phyloP scores from a whole-genome alignment of 2,888 invertebrate species.

The Drosophila emarginata region DNA sequence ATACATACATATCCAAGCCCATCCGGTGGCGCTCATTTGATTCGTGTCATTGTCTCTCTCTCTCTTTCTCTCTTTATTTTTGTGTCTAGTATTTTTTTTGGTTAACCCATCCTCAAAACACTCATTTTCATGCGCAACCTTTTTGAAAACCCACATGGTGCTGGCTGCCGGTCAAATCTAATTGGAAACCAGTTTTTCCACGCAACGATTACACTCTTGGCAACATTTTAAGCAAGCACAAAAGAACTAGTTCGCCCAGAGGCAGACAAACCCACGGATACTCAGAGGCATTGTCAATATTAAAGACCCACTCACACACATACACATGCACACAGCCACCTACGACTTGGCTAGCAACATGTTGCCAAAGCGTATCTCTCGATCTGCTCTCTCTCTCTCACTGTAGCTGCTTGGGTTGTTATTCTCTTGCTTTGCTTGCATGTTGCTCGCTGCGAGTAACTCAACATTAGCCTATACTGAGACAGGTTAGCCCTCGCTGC shows the following conservation, averaged over 20 bases:
- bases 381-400: conserved; percentile 44
- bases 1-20: conserved; percentile 53
- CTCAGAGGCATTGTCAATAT: conserved; percentile 14
- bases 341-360: conserved; percentile 23
- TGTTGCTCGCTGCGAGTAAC: background rate
- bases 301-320: conserved; percentile 41
- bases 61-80: conserved; percentile 8
- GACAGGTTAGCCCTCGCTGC: conserved; percentile 61
- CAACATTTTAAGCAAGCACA: conserved; percentile 36
- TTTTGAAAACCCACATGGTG: conserved; percentile 61
- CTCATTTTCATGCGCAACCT: conserved; percentile 41
- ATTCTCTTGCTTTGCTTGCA: background rate
- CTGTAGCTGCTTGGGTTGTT: background rate
- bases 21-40: conserved; percentile 60
- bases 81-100: background rate
- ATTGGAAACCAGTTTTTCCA: conserved; percentile 66
- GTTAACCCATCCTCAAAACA: conserved; percentile 40
- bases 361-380: conserved; percentile 9
- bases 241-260: conserved; percentile 52
- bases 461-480: conserved; percentile 16
- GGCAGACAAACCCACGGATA: conserved; percentile 46
- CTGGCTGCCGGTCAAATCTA: conserved; percentile 48
- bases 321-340: conserved; percentile 25
- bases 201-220: conserved; percentile 26
- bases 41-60: conserved; percentile 26